phyloP scores from a whole-genome alignment of 2,113 vertebrate genomes.

The Paraplagusia blochii region DNA sequence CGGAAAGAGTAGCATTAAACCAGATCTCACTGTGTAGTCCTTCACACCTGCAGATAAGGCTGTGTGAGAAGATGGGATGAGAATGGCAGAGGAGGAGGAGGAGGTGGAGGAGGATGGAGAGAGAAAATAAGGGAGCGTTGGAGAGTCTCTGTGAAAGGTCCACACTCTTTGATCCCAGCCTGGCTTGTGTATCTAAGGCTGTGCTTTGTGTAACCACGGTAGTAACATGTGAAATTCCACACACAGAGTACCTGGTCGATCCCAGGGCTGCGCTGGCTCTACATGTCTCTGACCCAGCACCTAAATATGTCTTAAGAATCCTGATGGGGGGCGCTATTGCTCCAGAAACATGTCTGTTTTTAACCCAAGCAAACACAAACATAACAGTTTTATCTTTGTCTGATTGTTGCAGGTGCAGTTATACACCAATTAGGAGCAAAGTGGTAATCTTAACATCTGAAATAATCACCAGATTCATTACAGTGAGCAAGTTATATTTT shows the following conservation, averaged over 20 bases:
- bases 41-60: neutral
- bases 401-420: too few species aligned
- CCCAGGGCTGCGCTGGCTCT: slow-evolving; percentile 28
- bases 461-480: too few species aligned
- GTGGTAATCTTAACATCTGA: too few species aligned
- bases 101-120: slow-evolving; percentile 16
- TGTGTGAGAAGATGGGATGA: slow-evolving; percentile 15
- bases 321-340: slow-evolving; percentile 39
- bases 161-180: slow-evolving; percentile 62
- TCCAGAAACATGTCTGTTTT: slow-evolving; percentile 11
- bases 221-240: slow-evolving; percentile 70
- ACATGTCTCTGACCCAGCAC: slow-evolving; percentile 43
- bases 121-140: slow-evolving; percentile 48
- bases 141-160: slow-evolving; percentile 63
- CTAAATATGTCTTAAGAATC: slow-evolving; percentile 35
- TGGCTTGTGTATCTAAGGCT: slow-evolving; percentile 49
- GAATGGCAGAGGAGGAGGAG: neutral
- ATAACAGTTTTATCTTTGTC: too few species aligned
- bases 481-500: too few species aligned
- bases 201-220: slow-evolving; percentile 52
- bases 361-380: too few species aligned
- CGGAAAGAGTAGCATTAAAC: slow-evolving; percentile 8
- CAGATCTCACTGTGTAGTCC: neutral
- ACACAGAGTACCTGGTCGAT: slow-evolving; percentile 31
- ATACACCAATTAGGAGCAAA: too few species aligned